Evolutionary conservation across 2,888 invertebrate genomes (phyloP), one percentile per base, ranked within the genome.

Genomic region (Drosophila multiciliata): DNA sequence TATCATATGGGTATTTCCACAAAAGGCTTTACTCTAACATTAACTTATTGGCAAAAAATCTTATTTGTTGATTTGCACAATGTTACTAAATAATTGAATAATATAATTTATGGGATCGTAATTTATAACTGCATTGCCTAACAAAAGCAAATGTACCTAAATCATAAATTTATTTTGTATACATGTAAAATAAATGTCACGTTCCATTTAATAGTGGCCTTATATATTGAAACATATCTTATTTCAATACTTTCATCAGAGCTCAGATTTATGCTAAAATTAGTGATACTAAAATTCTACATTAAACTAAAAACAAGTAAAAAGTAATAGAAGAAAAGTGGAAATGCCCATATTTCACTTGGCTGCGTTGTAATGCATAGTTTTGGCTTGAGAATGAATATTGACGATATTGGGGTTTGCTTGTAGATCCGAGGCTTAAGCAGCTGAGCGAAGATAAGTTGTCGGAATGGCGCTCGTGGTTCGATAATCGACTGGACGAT

Each of bases 401-500:
- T 75, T 84, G 67, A 84, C 82, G 62, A 54, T 83, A 66, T 78
- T 78, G 75, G 72, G 75, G 79, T 80, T 82, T 82, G 85, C 87
- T 87, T 86, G 78, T 92, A 97, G 97, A 98, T 96, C 97, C 97
- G 69, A 95, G 96, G 90, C 94, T 97, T 80, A 96, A 96, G 88
- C 95, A 96, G 86, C 94, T 96, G 68, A 95, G 96, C 45, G 94
- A 96, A 91, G 94, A 95, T 63, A 96, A 96, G 81, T 95, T 96
- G 82, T 93, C 93, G 26, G 96, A 97, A 90, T 95, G 97, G 92
- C 94, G 94, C 80, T 94, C 94, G 68, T 98, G 98, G 98, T 96
- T 98, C 92, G 95, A 96, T 91, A 96, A 95, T 92, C 94, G 97
- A 75, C 94, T 98, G 90, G 97, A 97, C 89, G 96, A 97, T 93